Evolutionary conservation across 2,888 invertebrate species (phyloP), one percentile per base, ranked within the genome.

Genomic region (Ornithoptera priamus): DNA sequence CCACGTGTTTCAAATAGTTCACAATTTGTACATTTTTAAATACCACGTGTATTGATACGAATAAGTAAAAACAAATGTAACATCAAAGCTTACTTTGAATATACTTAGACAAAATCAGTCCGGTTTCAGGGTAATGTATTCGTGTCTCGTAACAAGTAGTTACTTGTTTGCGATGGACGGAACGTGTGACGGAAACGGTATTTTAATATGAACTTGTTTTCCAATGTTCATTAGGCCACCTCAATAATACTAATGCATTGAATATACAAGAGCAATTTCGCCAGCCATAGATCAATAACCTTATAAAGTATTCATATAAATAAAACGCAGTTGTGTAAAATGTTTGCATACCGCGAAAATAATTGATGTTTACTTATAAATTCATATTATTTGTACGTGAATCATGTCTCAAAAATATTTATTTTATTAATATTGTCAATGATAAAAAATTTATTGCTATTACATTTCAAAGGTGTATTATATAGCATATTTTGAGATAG

Each of bases 101-200:
- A 70, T 67, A 30, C 30, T 30, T 30, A 65, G 73, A 74, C 72
- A 75, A 75, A 72, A 75, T 58, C 70, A 65, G 39, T 42, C 56
- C 58, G 24, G 24, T 18, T 61, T 66, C 61, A 69, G 20, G 57
- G 62, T 68, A 73, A 75, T 75, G 73, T 78, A 88, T 88, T 83
- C 88, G 73, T 74, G 81, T 81, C 88, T 85, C 85, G 87, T 85
- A 81, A 78, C 53, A 75, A 84, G 84, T 79, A 79, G 79, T 84
- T 81, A 75, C 75, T 77, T 75, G 77, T 80, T 80, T 78, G 80
- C 81, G 77, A 75, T 80, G 76, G 73, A 77, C 79, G 36, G 79
- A 80, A 87, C 88, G 89, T 89, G 90, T 79, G 78, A 80, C 85
- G 86, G 89, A 90, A 90, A 86, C 87, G 83, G 85, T 88, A 89